Percentiles rank a stretch among this genome's conserved stretches.
These are phyloP conservation scores for Andrena trimmerana DNA, from an alignment of 2,888 invertebrate species.

Conservation along the genomic window DNA sequence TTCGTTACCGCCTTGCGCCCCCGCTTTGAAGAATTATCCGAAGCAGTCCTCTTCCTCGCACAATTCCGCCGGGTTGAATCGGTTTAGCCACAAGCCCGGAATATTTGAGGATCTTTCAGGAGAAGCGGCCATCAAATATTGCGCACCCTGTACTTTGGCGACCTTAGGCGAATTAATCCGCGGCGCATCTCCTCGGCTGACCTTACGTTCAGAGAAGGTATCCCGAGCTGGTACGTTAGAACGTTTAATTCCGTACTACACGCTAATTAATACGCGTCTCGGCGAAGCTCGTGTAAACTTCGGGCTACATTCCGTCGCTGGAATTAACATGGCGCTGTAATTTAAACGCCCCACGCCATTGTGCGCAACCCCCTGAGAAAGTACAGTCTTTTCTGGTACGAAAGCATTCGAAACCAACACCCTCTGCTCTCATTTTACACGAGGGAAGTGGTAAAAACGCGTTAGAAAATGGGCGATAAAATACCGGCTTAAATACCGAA, in stretches of 20 bases:
- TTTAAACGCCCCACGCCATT: too few relatives aligned
- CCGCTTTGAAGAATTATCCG: slow-evolving; percentile 48
- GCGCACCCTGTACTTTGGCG: too few relatives aligned
- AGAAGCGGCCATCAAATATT: too few relatives aligned
- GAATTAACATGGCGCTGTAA: too few relatives aligned
- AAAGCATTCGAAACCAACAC: too few relatives aligned
- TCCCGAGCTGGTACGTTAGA: neutral
- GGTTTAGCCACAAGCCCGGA: neutral
- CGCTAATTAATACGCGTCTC: slow-evolving; percentile 7
- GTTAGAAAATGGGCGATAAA: neutral
- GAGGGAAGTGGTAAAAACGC: neutral
- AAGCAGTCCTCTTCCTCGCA: neutral
- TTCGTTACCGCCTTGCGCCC: neutral
- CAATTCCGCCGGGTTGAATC: neutral
- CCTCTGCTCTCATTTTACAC: neutral
- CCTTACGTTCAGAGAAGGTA: slow-evolving; percentile 8
- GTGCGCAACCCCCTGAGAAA: too few relatives aligned
- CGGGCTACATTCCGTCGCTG: neutral
- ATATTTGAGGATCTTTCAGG: too few relatives aligned
- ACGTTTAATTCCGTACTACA: slow-evolving; percentile 9
- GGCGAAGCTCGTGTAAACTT: slow-evolving; percentile 15
- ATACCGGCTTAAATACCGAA: slow-evolving; percentile 9
- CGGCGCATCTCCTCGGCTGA: neutral
- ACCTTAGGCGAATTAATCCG: too few relatives aligned
- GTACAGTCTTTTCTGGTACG: too few relatives aligned